phyloP scores from a whole-genome alignment of 2,888 invertebrate species.

The Metacarcinus magister region DNA sequence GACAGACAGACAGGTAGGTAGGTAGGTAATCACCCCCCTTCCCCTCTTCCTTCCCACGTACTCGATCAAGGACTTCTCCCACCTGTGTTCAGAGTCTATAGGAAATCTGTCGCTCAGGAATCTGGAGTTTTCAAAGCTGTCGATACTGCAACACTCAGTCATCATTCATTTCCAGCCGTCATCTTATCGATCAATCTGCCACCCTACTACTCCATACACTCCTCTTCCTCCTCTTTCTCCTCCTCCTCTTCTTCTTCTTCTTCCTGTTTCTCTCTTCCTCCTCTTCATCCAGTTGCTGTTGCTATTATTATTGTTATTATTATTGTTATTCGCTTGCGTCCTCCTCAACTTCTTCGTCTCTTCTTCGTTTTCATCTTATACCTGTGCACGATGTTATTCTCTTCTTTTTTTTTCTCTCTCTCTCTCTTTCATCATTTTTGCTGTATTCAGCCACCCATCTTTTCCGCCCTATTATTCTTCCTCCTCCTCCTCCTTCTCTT shows the following conservation, averaged over 20 bases:
- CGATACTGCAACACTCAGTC: constrained; percentile 29
- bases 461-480: no score
- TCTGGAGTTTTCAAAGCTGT: constrained; percentile 6
- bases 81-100: constrained; percentile 30
- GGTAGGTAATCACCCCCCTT: no score
- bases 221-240: not conserved
- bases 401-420: not conserved
- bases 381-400: no score
- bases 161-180: constrained; percentile 32
- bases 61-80: not conserved
- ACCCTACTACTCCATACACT: not conserved
- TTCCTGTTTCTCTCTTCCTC: not conserved
- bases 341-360: no score
- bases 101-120: not conserved
- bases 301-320: not conserved
- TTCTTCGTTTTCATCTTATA: no score
- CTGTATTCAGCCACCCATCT: no score
- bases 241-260: not conserved
- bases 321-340: no score
- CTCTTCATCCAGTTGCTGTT: not conserved
- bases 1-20: no score
- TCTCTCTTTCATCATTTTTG: no score
- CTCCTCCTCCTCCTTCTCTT: no score
- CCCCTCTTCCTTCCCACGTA: not conserved
- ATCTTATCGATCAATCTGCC: constrained; percentile 32